Conservation (phyloP, 2,888 invertebrate species). For the Temnothorax unifasciatus region DNA sequence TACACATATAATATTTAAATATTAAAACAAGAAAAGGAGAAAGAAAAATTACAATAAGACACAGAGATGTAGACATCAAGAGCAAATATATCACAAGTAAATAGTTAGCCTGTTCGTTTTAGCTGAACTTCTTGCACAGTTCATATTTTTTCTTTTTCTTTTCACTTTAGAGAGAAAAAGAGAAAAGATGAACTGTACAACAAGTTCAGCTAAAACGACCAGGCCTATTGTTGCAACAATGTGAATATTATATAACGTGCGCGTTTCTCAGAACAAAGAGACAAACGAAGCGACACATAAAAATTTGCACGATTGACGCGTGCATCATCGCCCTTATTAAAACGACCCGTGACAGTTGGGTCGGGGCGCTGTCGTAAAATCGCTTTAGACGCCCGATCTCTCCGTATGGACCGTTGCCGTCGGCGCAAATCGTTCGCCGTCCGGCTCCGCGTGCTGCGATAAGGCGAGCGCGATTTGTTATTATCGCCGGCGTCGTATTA, state of each 20-base stretch:
- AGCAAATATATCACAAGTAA: not conserved
- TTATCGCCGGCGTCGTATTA: conserved; percentile 63
- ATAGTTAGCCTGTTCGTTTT: not conserved
- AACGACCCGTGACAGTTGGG: conserved; percentile 59
- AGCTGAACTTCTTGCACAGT: too few species aligned
- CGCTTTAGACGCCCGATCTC: conserved; percentile 38
- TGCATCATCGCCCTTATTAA: conserved; percentile 65
- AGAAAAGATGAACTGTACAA: too few species aligned
- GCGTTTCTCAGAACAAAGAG: conserved; percentile 19
- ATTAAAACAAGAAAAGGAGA: not conserved
- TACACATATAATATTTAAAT: not conserved
- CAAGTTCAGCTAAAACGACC: too few species aligned
- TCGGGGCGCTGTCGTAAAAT: conserved; percentile 58
- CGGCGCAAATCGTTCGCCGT: conserved; percentile 32
- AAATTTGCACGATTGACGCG: conserved; percentile 38
- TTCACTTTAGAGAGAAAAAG: too few species aligned
- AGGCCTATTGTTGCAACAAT: not conserved
- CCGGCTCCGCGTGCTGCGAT: conserved; percentile 46
- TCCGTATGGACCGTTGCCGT: not conserved
- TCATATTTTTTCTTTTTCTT: too few species aligned
- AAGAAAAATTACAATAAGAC: not conserved
- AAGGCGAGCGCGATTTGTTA: conserved; percentile 67
- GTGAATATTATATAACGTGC: not conserved
- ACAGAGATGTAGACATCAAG: not conserved
- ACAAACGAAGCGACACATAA: not conserved